These are phyloP conservation scores for Chloroceryle inda DNA, from an alignment of 2,797 vertebrate genomes.

Conservation along the genomic window DNA sequence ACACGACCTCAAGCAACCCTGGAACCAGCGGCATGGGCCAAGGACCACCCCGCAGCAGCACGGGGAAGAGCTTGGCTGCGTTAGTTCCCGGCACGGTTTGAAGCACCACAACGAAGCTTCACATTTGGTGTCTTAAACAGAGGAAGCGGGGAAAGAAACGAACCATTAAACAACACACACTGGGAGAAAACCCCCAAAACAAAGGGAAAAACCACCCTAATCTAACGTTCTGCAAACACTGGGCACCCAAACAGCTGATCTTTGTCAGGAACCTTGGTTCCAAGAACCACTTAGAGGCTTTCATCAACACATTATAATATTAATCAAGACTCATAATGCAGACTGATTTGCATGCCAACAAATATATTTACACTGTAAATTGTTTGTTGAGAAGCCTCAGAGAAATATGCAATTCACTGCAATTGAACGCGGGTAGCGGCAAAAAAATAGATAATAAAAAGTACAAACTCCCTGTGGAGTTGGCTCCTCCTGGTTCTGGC, in stretches of 20 bases:
- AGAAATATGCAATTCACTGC: constrained; percentile 80
- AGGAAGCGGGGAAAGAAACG: background rate
- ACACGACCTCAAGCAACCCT: background rate
- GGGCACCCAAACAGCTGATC: constrained; percentile 81
- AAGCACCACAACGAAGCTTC: background rate
- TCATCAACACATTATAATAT: constrained; percentile 87
- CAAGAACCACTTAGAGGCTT: constrained; percentile 83
- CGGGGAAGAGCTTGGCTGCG: background rate
- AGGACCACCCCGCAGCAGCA: background rate
- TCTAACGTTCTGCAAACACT: constrained; percentile 76
- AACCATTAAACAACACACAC: background rate
- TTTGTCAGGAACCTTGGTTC: constrained; percentile 79
- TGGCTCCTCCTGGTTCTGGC: constrained; percentile 63
- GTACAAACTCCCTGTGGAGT: constrained; percentile 56
- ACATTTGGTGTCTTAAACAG: background rate
- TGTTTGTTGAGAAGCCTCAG: constrained; percentile 83
- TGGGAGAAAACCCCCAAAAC: background rate
- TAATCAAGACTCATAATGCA: constrained; percentile 86
- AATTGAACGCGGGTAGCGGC: constrained; percentile 71
- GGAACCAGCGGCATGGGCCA: background rate
- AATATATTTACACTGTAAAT: constrained; percentile 86
- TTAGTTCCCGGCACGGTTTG: constrained; percentile 62
- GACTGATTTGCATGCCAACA: constrained; percentile 85
- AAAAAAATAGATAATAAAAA: background rate
- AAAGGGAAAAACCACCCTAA: constrained; percentile 59